Conservation (phyloP, 1,140 invertebrate genomes). For the Drosophila equinoxialis region DNA sequence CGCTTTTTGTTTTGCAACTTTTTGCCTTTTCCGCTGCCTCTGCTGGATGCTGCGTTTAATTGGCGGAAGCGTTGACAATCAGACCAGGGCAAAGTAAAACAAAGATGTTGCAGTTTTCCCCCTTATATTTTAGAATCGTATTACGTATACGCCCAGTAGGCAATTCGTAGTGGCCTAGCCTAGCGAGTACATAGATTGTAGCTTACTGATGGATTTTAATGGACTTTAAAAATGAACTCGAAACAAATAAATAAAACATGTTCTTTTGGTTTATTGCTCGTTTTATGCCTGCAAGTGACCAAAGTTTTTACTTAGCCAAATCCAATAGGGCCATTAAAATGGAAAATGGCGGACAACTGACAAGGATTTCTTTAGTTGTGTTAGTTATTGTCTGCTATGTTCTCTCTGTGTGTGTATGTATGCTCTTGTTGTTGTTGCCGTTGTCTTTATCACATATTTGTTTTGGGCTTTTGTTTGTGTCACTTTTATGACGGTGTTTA, state of each 20-base stretch:
- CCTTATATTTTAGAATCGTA: background rate
- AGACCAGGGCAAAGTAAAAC: slow-evolving; percentile 33
- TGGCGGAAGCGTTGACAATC: slow-evolving; percentile 67
- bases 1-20: slow-evolving; percentile 10
- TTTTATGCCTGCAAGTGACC: slow-evolving; percentile 40
- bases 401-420: background rate
- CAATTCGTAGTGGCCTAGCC: background rate
- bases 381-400: slow-evolving; percentile 43
- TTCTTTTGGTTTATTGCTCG: slow-evolving; percentile 43
- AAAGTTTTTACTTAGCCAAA: slow-evolving; percentile 67
- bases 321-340: slow-evolving; percentile 43
- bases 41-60: slow-evolving; percentile 52
- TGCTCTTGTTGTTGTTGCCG: background rate
- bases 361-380: background rate
- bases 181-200: background rate
- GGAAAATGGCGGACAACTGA: slow-evolving; percentile 30
- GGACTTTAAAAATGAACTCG: slow-evolving; percentile 39
- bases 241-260: slow-evolving; percentile 52
- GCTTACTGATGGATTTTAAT: background rate
- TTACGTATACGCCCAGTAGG: slow-evolving; percentile 47
- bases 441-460: slow-evolving; percentile 74
- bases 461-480: slow-evolving; percentile 66
- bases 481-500: slow-evolving; percentile 74
- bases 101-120: slow-evolving; percentile 4
- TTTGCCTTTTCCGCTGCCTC: slow-evolving; percentile 13